A percentile compares a stretch with the other conserved stretches of the same genome.
Evolutionary conservation across 2,113 vertebrate species (phyloP).

Genomic region (Podarcis cretensis): DNA sequence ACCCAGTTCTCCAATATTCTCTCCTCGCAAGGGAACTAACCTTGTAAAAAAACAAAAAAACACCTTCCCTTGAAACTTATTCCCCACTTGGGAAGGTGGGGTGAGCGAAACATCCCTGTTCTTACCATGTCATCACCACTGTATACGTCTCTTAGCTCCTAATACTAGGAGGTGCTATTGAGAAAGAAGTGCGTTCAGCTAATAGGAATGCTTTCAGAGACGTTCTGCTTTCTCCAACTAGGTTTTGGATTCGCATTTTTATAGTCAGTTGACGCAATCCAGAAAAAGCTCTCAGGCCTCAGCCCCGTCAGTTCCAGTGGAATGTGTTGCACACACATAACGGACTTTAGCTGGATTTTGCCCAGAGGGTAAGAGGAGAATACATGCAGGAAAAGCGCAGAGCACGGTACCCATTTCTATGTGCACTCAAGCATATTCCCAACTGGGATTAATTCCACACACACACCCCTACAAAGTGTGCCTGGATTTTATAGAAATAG

Average conservation of each 20-base stretch:
- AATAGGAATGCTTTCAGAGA: neutral
- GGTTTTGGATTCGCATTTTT: conserved; percentile 49
- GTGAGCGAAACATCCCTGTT: neutral
- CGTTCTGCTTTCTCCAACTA: conserved; percentile 27
- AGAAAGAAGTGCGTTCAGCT: neutral
- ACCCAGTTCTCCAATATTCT: neutral
- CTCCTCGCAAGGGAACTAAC: neutral
- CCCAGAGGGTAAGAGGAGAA: conserved; percentile 31
- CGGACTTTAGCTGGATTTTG: neutral
- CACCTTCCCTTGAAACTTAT: neutral
- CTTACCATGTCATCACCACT: neutral
- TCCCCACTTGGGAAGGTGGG: neutral
- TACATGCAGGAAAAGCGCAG: accelerated
- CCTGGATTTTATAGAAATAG: conserved; percentile 29
- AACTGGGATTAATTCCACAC: neutral
- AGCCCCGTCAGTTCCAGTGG: neutral
- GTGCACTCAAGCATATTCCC: conserved; percentile 30
- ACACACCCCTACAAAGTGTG: neutral
- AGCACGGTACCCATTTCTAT: neutral
- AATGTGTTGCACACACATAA: neutral
- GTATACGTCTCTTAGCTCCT: neutral
- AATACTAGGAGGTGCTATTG: neutral
- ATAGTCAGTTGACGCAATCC: neutral
- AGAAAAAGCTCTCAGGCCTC: neutral
- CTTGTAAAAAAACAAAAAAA: neutral